Base-by-base conservation (phyloP, 1,140 invertebrate genomes). In the Leptoteleia sp. region DNA sequence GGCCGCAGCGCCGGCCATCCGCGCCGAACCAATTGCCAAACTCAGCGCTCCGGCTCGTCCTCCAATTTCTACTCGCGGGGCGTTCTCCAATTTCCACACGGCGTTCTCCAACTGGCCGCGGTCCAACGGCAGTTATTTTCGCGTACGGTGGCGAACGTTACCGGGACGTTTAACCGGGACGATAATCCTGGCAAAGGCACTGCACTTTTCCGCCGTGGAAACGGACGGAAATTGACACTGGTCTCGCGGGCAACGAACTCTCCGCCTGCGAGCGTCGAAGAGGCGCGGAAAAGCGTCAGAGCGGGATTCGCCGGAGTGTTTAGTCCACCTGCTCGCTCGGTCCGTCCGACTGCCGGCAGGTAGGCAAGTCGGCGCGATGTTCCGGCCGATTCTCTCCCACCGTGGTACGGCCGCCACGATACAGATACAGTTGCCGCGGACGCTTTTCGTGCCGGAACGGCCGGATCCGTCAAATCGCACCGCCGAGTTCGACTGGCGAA, bases 191-290 rank as follows among this genome's bases (percentile, higher is more conserved):
- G 5, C n/a, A 3, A 5, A 5, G 19, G 17, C 71, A 75, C 61
- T 65, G 17, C 61, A 59, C 54, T 67, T 52, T 55, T 47, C 17
- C 15, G 50, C n/a, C 13, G 9, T 5, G 19, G 4, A 25, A 47
- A 43, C 31, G n/a, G 59, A 15, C 7, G 9, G 19, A n/a, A 22
- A 67, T 65, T 50, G 57, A 76, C 55, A 52, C 55, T 62, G n/a
- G 12, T 9, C 11, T 31, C 38, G 65, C 85, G 85, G 84, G 81
- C 85, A 86, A 87, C 85, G 84, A 88, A 87, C 84, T 84, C 85
- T 38, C 61, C 9, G 5, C 2, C 68, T 54, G 61, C 71, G 76
- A 83, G 81, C 81, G 79, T 62, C 77, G 70, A 59, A 73, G 65
- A 84, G 80, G 68, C 79, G 73, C 79, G 79, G 82, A 84, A 71